Conservation (phyloP, 1,140 invertebrate species). For the Oedothorax gibbosus region DNA sequence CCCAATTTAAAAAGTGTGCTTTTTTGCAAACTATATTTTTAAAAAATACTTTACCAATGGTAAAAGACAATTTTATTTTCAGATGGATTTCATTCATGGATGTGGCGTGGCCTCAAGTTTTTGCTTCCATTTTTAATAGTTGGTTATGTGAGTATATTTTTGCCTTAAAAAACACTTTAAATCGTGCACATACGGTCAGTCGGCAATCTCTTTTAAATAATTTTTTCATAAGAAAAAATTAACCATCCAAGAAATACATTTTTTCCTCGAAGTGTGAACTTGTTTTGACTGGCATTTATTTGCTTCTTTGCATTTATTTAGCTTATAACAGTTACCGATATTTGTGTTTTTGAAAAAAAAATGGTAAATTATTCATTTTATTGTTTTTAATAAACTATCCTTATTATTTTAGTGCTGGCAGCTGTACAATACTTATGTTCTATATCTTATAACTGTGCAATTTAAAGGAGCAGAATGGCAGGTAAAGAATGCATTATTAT, state of each 20-base stretch:
- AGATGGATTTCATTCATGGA: constrained; percentile 99
- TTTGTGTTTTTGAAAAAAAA: no score
- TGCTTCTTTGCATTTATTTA: neutral
- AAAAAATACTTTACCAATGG: neutral
- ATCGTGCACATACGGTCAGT: neutral
- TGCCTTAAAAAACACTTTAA: neutral
- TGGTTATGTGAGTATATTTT: constrained; percentile 79
- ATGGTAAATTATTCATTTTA: no score
- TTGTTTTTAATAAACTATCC: neutral
- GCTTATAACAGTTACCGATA: no score
- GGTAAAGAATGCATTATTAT: constrained; percentile 71
- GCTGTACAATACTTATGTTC: constrained; percentile 91
- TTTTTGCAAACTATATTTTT: neutral
- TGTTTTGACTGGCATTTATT: neutral
- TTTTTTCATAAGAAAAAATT: neutral
- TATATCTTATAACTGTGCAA: constrained; percentile 82
- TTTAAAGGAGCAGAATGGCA: constrained; percentile 90
- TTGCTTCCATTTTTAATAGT: constrained; percentile 94
- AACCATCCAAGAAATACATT: neutral
- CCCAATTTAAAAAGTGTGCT: neutral
- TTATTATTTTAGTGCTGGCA: constrained; percentile 78
- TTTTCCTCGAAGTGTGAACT: constrained; percentile 30
- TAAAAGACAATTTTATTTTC: constrained; percentile 22
- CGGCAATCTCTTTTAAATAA: neutral
- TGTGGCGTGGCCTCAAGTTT: constrained; percentile 98